Base-by-base conservation (phyloP, 2,888 invertebrate species). In the Unio pictorum region DNA sequence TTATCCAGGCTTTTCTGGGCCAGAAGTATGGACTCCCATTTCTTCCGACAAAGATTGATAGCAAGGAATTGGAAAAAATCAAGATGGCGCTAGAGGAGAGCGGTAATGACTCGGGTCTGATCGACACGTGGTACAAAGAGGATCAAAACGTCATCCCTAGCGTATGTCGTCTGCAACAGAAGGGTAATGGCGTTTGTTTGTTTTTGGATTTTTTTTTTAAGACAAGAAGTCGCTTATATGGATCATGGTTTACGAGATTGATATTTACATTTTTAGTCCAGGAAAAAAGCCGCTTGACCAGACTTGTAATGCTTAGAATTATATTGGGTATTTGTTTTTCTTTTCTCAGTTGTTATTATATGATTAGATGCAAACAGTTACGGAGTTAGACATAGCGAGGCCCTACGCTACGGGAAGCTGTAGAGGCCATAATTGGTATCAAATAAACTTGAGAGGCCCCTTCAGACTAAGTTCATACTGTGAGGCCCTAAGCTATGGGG, bases 21-120 rank as follows among this genome's bases (percentile, higher is more conserved):
- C 86, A 89, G 75, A 87, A 86, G 67, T 88, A 89, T 75, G 88
- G 89, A 18, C 77, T 73, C 34, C 74, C 83, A 28, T 81, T 81
- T 3, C 76, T 87, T 57, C 89, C 88, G 2, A 70, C 82, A 7
- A 75, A 73, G 23, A 85, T 89, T 20, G 61, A 70, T 11, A 75
- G 77, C 45, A 65, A 75, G 0, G 86, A 86, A 66, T 87, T 84
- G 75, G 84, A 87, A 54, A 73, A 74, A n/a, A 69, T 89, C 30
- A 59, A 74, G n/a, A 64, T 64, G 3, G 79, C 79, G 1, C 72
- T 87, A 55, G 66, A 66, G 45, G 67, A 69, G 20, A 63, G 63
- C 4, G 81, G 78, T 20, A 64, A 55, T 58, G 83, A 83, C 57
- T 78, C 78, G 20, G 71, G 67, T 7, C 66, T 87, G 30, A 71